These are phyloP conservation scores for Ectobius pallidus DNA, from an alignment of 2,888 invertebrate genomes.

Conservation along the genomic window DNA sequence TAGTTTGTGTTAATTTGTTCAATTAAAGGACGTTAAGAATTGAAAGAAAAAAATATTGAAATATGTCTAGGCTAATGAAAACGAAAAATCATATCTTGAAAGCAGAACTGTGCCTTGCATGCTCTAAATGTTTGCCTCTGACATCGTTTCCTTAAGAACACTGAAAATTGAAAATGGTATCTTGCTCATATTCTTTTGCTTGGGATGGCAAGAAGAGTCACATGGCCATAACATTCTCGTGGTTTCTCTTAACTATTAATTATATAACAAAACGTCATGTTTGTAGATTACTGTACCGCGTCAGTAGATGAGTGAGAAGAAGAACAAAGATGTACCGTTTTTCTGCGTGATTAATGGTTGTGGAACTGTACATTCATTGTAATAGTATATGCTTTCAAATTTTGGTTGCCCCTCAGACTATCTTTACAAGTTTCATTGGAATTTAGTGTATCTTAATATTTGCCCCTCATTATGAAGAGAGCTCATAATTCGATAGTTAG, in stretches of 20 bases:
- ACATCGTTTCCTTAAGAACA: too few relatives aligned
- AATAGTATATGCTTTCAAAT: constrained; percentile 8
- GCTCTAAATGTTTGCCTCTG: too few relatives aligned
- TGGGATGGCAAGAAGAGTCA: constrained; percentile 19
- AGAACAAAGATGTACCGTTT: constrained; percentile 24
- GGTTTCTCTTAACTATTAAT: constrained; percentile 21
- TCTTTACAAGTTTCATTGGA: background rate
- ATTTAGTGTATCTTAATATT: background rate
- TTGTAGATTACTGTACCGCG: constrained; percentile 4
- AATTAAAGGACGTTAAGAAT: too few relatives aligned
- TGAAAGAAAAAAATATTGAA: too few relatives aligned
- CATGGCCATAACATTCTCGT: constrained; percentile 1
- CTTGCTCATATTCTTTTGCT: constrained; percentile 5
- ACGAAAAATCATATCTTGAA: too few relatives aligned
- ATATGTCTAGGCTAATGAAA: too few relatives aligned
- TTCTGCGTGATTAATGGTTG: constrained; percentile 27
- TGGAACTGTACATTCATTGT: constrained; percentile 8
- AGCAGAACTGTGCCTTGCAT: too few relatives aligned
- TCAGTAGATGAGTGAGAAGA: constrained; percentile 7
- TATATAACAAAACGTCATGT: constrained; percentile 20
- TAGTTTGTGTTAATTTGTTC: too few relatives aligned
- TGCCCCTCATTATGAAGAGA: too few relatives aligned
- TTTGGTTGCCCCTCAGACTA: background rate
- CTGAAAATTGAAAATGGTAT: too few relatives aligned
- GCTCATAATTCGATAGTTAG: too few relatives aligned